Percentiles rank a stretch among this genome's conserved stretches.
These are phyloP conservation scores for Furcula furcula DNA, from an alignment of 2,888 invertebrate genomes.

Conservation along the genomic window DNA sequence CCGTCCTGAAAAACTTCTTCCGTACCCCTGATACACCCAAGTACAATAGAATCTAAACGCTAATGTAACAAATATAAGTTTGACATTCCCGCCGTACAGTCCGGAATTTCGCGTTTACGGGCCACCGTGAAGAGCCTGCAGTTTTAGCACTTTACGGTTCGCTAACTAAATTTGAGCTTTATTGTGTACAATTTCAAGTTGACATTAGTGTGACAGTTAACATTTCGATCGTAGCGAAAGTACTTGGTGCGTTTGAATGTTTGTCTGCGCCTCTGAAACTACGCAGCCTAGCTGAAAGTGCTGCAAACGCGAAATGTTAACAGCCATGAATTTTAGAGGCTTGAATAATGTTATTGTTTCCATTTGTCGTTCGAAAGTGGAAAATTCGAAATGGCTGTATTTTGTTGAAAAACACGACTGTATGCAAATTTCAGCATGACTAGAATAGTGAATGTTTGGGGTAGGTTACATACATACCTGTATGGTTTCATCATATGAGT, in stretches of 20 bases:
- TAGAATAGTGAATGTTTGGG: too few species aligned
- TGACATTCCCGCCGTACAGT: slow-evolving; percentile 28
- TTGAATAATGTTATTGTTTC: slow-evolving; percentile 20
- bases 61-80: slow-evolving; percentile 28
- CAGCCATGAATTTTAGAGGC: slow-evolving; percentile 32
- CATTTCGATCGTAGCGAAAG: slow-evolving; percentile 49
- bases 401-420: neutral
- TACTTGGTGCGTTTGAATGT: slow-evolving; percentile 32
- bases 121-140: slow-evolving; percentile 55
- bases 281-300: slow-evolving; percentile 47
- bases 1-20: slow-evolving; percentile 72
- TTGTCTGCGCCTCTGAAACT: slow-evolving; percentile 48
- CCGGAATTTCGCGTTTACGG: slow-evolving; percentile 52
- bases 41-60: slow-evolving; percentile 34
- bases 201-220: slow-evolving; percentile 22
- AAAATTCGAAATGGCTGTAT: slow-evolving; percentile 1
- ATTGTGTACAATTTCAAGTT: slow-evolving; percentile 26
- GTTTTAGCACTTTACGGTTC: slow-evolving; percentile 44
- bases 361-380: slow-evolving; percentile 4
- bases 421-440: too few species aligned
- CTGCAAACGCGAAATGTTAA: slow-evolving; percentile 43
- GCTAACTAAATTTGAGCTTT: slow-evolving; percentile 47
- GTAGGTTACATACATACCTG: slow-evolving; percentile 48
- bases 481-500: slow-evolving; percentile 75
- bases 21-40: slow-evolving; percentile 39